Evolutionary conservation across 2,113 vertebrate species (phyloP).

Genomic region (Diadophis punctatus): DNA sequence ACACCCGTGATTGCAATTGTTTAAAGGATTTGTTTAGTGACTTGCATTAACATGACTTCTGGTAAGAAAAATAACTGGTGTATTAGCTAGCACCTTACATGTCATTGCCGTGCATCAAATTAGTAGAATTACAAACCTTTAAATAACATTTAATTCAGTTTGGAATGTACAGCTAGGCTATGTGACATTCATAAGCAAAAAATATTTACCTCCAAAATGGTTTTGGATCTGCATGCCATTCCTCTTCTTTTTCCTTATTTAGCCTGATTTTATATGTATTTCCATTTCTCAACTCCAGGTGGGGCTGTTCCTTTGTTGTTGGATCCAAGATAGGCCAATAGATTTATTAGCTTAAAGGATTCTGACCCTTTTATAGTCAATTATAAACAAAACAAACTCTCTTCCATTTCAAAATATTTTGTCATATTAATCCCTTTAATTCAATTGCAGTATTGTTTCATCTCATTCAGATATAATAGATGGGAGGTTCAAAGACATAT

Average conservation of each 20-base stretch:
- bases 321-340: conserved; percentile 24
- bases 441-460: not conserved
- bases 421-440: not conserved
- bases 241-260: not conserved
- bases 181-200: rapidly evolving
- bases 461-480: not conserved
- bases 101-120: not conserved
- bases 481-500: not conserved
- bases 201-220: not conserved
- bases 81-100: not conserved
- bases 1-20: not conserved
- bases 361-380: not conserved
- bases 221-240: not conserved
- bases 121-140: not conserved
- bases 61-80: not conserved
- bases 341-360: not conserved
- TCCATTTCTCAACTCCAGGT: conserved; percentile 49
- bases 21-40: conserved; percentile 17
- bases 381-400: not conserved
- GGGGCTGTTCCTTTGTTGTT: conserved; percentile 55
- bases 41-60: not conserved
- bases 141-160: not conserved
- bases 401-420: not conserved
- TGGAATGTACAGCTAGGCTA: not conserved
- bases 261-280: conserved; percentile 14